These are phyloP conservation scores for Cyclopterus lumpus DNA, from an alignment of 2,797 vertebrate genomes.

Conservation along the genomic window DNA sequence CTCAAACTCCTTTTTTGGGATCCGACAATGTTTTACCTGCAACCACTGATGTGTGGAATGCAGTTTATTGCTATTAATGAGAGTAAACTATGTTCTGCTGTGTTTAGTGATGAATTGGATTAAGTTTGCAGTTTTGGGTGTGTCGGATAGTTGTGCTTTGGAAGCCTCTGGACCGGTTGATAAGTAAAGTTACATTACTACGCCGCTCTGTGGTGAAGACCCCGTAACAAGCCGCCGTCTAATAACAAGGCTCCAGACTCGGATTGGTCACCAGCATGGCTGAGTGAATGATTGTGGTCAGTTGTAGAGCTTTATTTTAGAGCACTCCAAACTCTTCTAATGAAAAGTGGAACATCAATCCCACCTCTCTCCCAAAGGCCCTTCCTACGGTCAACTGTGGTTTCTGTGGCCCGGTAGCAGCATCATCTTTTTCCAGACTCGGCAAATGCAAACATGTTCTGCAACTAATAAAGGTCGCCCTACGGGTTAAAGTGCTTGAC, in stretches of 20 bases:
- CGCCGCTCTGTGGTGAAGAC: constrained; percentile 21
- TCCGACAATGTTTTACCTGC: constrained; percentile 19
- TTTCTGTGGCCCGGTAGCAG: constrained; percentile 49
- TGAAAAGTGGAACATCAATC: constrained; percentile 33
- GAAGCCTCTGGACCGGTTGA: constrained; percentile 1
- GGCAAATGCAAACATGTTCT: constrained; percentile 46
- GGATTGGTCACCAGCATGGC: constrained; percentile 36
- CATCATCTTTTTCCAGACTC: constrained; percentile 51
- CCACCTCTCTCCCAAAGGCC: constrained; percentile 41
- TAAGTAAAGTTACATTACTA: constrained; percentile 13
- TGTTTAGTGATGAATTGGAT: constrained; percentile 29
- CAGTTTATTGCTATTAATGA: constrained; percentile 40
- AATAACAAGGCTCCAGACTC: constrained; percentile 16
- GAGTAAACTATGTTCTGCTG: constrained; percentile 40
- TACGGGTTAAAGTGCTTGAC: constrained; percentile 3
- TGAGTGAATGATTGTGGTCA: constrained; percentile 38
- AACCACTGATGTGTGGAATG: constrained; percentile 52
- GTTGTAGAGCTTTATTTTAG: constrained; percentile 35
- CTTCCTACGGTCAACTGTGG: constrained; percentile 64
- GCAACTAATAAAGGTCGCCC: constrained; percentile 7
- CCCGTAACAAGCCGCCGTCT: constrained; percentile 12
- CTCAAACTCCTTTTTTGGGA: neutral
- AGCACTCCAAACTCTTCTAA: constrained; percentile 15
- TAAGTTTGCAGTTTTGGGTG: constrained; percentile 11
- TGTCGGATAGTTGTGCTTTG: neutral